Evolutionary conservation across 2,888 invertebrate species (phyloP).

Genomic region (Julus scanicus): DNA sequence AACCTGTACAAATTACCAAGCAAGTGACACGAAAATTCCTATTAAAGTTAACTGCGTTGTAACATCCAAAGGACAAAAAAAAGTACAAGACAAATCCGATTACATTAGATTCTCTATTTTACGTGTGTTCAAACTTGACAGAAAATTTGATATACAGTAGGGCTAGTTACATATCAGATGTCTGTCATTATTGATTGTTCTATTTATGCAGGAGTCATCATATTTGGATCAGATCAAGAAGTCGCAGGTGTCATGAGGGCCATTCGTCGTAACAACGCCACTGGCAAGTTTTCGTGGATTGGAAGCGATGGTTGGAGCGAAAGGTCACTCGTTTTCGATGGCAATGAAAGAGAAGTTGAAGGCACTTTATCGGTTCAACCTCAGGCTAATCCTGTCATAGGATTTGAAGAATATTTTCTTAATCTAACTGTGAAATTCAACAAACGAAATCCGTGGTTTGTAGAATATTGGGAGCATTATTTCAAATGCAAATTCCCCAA

Average conservation of each 20-base stretch:
- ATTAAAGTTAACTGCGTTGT: too few relatives aligned
- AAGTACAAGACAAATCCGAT: too few relatives aligned
- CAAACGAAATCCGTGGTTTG: constrained; percentile 94
- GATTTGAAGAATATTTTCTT: constrained; percentile 89
- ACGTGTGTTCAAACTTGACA: not conserved
- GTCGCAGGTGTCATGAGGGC: constrained; percentile 96
- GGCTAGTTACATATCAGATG: not conserved
- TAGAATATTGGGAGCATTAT: constrained; percentile 95
- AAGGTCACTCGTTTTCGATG: constrained; percentile 83
- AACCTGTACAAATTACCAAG: not conserved
- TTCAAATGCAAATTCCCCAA: constrained; percentile 89
- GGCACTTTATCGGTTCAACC: constrained; percentile 97
- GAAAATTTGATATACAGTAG: not conserved
- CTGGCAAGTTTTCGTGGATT: constrained; percentile 93
- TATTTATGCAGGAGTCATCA: constrained; percentile 80
- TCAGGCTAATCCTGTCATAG: constrained; percentile 86
- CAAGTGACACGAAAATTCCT: too few relatives aligned
- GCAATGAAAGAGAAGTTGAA: constrained; percentile 89
- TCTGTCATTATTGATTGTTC: not conserved
- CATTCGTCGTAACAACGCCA: constrained; percentile 85
- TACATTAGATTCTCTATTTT: not conserved
- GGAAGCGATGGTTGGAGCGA: constrained; percentile 98
- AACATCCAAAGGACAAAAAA: too few relatives aligned
- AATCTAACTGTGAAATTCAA: constrained; percentile 86
- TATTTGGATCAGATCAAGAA: constrained; percentile 96